These are phyloP conservation scores for Gephyroberyx darwinii DNA, from an alignment of 2,797 vertebrate species.

Conservation along the genomic window DNA sequence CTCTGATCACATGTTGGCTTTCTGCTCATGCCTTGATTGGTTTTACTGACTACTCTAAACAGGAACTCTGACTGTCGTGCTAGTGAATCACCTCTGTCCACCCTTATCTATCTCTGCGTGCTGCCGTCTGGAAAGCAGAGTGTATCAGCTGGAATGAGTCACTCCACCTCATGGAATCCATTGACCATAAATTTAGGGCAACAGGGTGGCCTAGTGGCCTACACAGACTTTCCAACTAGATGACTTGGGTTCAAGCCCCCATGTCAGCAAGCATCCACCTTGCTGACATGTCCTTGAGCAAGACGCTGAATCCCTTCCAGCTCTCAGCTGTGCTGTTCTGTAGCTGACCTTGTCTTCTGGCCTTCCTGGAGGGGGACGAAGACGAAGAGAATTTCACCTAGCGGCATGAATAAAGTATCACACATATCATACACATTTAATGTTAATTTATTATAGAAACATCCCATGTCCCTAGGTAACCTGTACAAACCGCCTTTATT, in stretches of 20 bases:
- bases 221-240: neutral
- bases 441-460: neutral
- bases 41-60: conserved; percentile 66
- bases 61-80: conserved; percentile 44
- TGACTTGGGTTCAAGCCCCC: conserved; percentile 13
- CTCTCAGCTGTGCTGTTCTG: neutral
- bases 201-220: neutral
- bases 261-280: neutral
- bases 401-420: no score
- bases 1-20: conserved; percentile 61
- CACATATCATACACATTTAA: neutral
- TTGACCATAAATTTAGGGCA: conserved; percentile 14
- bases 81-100: conserved; percentile 48
- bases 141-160: conserved; percentile 26
- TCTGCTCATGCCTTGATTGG: conserved; percentile 62
- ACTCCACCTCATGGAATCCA: conserved; percentile 19
- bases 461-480: neutral
- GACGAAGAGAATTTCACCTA: neutral
- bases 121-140: conserved; percentile 27
- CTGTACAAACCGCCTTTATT: neutral
- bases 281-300: neutral
- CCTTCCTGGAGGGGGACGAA: no score
- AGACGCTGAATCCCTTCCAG: neutral
- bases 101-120: conserved; percentile 31
- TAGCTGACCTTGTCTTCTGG: neutral